phyloP scores from a whole-genome alignment of 2,797 vertebrate genomes.

The Cryptoprocta ferox region DNA sequence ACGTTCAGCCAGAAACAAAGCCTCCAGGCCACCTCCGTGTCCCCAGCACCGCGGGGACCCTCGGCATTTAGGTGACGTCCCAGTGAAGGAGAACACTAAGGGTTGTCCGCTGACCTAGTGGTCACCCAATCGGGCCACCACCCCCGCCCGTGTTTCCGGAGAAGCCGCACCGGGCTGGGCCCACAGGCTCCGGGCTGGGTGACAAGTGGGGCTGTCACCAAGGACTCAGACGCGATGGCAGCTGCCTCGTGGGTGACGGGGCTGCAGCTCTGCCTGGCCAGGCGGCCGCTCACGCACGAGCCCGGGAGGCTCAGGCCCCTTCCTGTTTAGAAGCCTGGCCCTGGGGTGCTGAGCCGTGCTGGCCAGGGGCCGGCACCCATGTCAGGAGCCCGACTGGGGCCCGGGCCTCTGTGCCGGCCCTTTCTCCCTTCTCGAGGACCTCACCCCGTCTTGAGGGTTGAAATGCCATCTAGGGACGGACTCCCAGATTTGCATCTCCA shows the following conservation, averaged over 20 bases:
- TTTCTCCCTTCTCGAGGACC: not conserved
- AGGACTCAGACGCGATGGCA: fast-evolving
- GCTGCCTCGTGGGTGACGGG: not conserved
- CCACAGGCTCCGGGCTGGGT: not conserved
- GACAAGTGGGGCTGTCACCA: not conserved
- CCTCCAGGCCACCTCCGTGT: too few species aligned
- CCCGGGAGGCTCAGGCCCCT: fast-evolving
- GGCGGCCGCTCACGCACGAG: not conserved
- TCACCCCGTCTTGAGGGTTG: not conserved
- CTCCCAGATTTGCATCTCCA: fast-evolving
- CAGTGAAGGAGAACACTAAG: not conserved
- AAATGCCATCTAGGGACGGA: not conserved
- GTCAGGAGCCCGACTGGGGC: not conserved
- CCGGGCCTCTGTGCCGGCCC: fast-evolving
- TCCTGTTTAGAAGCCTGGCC: not conserved
- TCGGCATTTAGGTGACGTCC: not conserved
- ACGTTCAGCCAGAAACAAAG: not conserved
- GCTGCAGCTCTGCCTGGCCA: not conserved
- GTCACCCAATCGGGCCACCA: too few species aligned
- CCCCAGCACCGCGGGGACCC: not conserved
- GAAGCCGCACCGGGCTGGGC: not conserved
- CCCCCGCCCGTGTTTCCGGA: not conserved
- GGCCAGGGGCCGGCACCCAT: not conserved
- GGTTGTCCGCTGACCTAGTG: not conserved
- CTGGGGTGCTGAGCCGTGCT: not conserved